Conservation (phyloP, 2,797 vertebrate genomes). For the Prunella strophiata region DNA sequence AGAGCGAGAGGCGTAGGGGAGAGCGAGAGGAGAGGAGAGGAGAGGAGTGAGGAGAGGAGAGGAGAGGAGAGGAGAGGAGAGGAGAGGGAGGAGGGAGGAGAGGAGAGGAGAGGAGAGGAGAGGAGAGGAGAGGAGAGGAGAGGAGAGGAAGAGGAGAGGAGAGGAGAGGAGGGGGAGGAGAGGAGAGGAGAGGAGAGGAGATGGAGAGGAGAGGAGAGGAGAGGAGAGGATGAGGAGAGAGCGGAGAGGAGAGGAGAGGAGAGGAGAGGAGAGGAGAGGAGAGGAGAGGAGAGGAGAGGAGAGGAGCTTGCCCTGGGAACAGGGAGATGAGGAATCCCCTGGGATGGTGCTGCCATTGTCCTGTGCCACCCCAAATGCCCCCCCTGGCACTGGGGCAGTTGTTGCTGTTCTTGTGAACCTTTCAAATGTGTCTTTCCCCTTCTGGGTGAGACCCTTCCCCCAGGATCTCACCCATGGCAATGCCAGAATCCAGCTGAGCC, state of each 20-base stretch:
- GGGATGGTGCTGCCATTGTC: background rate
- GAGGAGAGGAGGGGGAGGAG: too few species aligned
- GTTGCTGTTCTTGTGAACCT: background rate
- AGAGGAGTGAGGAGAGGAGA: too few species aligned
- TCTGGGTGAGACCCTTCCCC: background rate
- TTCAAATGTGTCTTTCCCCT: background rate
- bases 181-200: too few species aligned
- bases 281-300: background rate
- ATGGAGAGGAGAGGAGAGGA: too few species aligned
- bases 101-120: background rate
- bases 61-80: background rate
- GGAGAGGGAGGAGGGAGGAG: too few species aligned
- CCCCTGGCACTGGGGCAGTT: background rate
- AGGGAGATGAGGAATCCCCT: background rate
- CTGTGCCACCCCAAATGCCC: background rate
- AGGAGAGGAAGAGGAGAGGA: too few species aligned
- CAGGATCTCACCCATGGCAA: fast-evolving
- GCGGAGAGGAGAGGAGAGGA: too few species aligned
- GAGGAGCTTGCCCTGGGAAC: background rate
- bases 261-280: too few species aligned
- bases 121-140: background rate
- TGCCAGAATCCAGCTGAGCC: background rate
- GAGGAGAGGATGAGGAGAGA: too few species aligned
- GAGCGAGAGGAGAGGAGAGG: too few species aligned
- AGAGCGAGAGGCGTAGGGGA: too few species aligned